These are phyloP conservation scores for Amphiduros pacificus DNA, from an alignment of 2,888 invertebrate genomes.

Conservation along the genomic window DNA sequence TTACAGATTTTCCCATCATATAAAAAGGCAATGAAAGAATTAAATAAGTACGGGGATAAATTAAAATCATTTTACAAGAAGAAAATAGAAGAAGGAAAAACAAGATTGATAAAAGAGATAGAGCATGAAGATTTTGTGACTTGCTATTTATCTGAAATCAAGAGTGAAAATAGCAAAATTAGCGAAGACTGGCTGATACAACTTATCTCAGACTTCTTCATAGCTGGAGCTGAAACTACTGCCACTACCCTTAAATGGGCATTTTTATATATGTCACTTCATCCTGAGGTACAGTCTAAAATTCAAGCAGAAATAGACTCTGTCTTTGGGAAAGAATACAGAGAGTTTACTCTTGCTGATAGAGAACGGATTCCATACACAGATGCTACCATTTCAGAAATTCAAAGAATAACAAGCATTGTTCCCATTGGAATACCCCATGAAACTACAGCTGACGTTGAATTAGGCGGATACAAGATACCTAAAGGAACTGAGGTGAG, in stretches of 20 bases:
- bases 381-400: conserved; percentile 38
- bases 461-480: conserved; percentile 7
- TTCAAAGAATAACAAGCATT: conserved; percentile 34
- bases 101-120: no score
- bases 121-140: no score
- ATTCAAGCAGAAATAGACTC: no score
- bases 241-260: conserved; percentile 6
- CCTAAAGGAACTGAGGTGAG: conserved; percentile 8
- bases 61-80: background rate
- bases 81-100: background rate
- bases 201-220: background rate
- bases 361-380: conserved; percentile 33
- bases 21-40: background rate
- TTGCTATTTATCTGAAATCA: no score
- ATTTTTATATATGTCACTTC: background rate
- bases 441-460: conserved; percentile 32
- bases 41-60: background rate
- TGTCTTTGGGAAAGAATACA: no score
- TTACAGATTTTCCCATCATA: background rate
- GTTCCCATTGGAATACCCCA: conserved; percentile 34
- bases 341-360: no score
- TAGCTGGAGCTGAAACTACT: conserved; percentile 5
- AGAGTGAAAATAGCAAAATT: background rate
- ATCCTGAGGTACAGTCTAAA: conserved; percentile 7
- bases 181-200: background rate